Percentiles rank a stretch among this genome's conserved stretches.
Conservation (phyloP, 2,888 invertebrate genomes). For the Mesorhabditis spiculigera region DNA sequence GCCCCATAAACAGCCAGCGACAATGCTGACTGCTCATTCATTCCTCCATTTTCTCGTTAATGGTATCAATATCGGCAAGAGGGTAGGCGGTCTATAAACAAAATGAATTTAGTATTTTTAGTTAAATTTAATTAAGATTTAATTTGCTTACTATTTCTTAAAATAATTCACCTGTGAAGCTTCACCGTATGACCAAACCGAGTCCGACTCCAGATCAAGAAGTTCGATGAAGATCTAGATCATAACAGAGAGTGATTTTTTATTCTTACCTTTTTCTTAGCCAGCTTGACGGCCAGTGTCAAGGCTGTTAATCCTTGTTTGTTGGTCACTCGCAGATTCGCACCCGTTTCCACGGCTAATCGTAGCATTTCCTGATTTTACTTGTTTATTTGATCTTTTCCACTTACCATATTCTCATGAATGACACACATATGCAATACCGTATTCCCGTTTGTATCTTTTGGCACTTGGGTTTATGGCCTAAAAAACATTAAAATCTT, state of each 20-base stretch:
- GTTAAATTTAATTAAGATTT: neutral
- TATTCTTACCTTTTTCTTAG: slow-evolving; percentile 72
- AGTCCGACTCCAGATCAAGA: slow-evolving; percentile 87
- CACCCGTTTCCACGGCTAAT: slow-evolving; percentile 87
- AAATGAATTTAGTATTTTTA: no score
- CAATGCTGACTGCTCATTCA: slow-evolving; percentile 87
- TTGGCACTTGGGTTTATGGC: slow-evolving; percentile 88
- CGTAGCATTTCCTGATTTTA: slow-evolving; percentile 74
- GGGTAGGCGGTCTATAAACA: slow-evolving; percentile 74
- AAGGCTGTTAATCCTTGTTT: slow-evolving; percentile 82
- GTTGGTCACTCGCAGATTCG: slow-evolving; percentile 81
- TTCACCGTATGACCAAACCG: slow-evolving; percentile 89
- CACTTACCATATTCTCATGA: slow-evolving; percentile 76
- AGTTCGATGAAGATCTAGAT: slow-evolving; percentile 86
- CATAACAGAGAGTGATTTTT: neutral
- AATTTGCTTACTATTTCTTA: neutral
- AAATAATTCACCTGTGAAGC: slow-evolving; percentile 63
- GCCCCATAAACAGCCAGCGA: slow-evolving; percentile 94
- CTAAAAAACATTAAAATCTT: slow-evolving; percentile 62
- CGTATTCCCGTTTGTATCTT: slow-evolving; percentile 95
- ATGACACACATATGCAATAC: slow-evolving; percentile 92
- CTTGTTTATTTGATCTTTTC: no score
- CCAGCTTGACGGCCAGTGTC: slow-evolving; percentile 87
- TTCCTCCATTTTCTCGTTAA: slow-evolving; percentile 84
- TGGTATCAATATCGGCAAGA: slow-evolving; percentile 87